Conservation (phyloP, 2,888 invertebrate genomes). For the Graphium colonna region DNA sequence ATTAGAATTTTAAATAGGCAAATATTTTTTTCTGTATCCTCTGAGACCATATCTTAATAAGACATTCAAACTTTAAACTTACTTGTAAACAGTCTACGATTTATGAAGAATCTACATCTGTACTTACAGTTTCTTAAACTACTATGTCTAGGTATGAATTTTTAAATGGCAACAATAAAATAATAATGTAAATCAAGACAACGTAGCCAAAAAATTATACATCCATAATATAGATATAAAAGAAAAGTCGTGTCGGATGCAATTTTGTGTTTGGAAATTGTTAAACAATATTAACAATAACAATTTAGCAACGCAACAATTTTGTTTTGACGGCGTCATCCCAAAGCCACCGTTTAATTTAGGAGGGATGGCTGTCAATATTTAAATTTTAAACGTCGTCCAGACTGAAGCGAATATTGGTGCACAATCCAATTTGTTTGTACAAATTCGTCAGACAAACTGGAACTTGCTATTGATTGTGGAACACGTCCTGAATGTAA, state of each 20-base stretch:
- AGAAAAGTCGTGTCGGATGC: not conserved
- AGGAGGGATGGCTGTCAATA: conserved; percentile 68
- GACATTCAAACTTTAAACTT: too few relatives aligned
- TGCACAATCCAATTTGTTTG: conserved; percentile 62
- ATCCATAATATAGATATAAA: not conserved
- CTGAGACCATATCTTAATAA: too few relatives aligned
- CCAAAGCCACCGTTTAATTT: conserved; percentile 56
- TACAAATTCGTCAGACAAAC: conserved; percentile 58
- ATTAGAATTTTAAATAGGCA: too few relatives aligned
- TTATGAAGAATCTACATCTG: too few relatives aligned
- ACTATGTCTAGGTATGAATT: too few relatives aligned
- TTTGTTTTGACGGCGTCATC: conserved; percentile 45
- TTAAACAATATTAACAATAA: conserved; percentile 38
- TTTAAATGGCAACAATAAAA: not conserved
- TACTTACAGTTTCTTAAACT: too few relatives aligned
- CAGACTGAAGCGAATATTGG: conserved; percentile 48
- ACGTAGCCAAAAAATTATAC: not conserved
- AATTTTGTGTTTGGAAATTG: not conserved
- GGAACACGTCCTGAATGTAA: conserved; percentile 20
- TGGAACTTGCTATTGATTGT: conserved; percentile 38
- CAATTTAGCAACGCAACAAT: conserved; percentile 40
- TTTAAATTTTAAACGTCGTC: conserved; percentile 72
- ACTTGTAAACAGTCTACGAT: too few relatives aligned
- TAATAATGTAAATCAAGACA: not conserved
- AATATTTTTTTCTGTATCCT: too few relatives aligned